phyloP scores from a whole-genome alignment of 2,888 invertebrate genomes.

The Leptothorax acervorum region DNA sequence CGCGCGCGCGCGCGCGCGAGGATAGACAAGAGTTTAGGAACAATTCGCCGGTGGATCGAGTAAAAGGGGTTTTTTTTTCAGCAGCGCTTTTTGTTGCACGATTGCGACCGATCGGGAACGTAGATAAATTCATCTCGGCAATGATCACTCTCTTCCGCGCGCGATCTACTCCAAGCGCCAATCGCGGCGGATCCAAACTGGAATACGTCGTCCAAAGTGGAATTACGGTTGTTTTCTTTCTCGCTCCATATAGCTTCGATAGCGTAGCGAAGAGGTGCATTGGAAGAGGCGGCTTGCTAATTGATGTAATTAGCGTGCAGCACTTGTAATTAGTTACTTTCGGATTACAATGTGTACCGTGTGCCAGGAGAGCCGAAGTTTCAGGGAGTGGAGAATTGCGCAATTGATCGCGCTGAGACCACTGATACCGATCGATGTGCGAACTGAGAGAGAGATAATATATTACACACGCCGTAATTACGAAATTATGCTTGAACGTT shows the following conservation, averaged over 20 bases:
- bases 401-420: constrained; percentile 4
- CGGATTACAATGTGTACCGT: constrained; percentile 24
- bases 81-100: constrained; percentile 37
- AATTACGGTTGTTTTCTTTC: constrained; percentile 68
- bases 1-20: neutral
- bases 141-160: constrained; percentile 23
- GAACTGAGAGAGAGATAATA: neutral
- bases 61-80: constrained; percentile 73
- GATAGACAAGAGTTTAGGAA: constrained; percentile 29
- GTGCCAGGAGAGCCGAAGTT: constrained; percentile 63
- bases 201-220: constrained; percentile 73
- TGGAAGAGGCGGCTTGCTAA: constrained; percentile 22
- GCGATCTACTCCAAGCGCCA: constrained; percentile 44
- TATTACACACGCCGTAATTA: constrained; percentile 22
- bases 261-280: constrained; percentile 16
- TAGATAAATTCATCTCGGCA: constrained; percentile 18
- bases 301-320: constrained; percentile 44
- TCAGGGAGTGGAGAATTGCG: constrained; percentile 48
- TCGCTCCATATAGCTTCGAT: constrained; percentile 59
- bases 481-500: constrained; percentile 17
- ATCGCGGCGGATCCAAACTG: constrained; percentile 55
- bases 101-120: constrained; percentile 18
- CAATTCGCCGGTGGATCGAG: constrained; percentile 66
- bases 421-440: neutral
- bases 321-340: constrained; percentile 47